Base-by-base conservation (phyloP, 2,113 vertebrate species). In the Pelmatolapia mariae region DNA sequence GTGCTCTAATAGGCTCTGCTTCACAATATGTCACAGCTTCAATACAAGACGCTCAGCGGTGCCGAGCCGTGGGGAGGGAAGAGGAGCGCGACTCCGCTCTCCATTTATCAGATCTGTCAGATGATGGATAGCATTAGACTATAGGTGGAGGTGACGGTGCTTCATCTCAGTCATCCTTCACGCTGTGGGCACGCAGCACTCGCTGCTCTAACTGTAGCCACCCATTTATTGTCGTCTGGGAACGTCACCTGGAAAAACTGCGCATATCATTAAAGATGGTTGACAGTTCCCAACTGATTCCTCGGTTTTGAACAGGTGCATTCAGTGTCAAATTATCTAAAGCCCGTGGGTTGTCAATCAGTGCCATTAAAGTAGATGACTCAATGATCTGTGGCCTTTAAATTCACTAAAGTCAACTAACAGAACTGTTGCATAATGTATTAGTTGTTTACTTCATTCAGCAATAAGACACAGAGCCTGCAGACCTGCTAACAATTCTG, bases 61-160 rank as follows among this genome's bases (percentile, higher is more conserved):
- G 31, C 36, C 50, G 84, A 92, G 83, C 93, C 89, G 86, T 31
- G 16, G 87, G 89, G 80, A 89, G 87, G 83, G 86, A 63, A 85
- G 84, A 90, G 81, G 76, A 89, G 88, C 76, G 56, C 40, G 13
- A 36, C 88, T 31, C 53, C 3, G 83, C 86, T 91, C 91, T 76
- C 80, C 89, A 88, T 94, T 93, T 87, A 94, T 95, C 94, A 93
- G 89, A 84, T 87, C 68, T 93, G 93, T 93, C 86, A 76, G 89
- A 59, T 90, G 91, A 94, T 87, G 87, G 93, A 94, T 93, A 5
- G 83, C 83, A 19, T 88, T 45, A 61, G 91, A 90, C 91, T 89
- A 66, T 66, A 90, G 93, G 94, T 94, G 92, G 89, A 91, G 89
- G 90, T 82, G 92, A 83, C 61, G 81, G 84, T 83, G 88, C 71